Conservation (phyloP, 2,888 invertebrate species). For the Acrobasis repandana region DNA sequence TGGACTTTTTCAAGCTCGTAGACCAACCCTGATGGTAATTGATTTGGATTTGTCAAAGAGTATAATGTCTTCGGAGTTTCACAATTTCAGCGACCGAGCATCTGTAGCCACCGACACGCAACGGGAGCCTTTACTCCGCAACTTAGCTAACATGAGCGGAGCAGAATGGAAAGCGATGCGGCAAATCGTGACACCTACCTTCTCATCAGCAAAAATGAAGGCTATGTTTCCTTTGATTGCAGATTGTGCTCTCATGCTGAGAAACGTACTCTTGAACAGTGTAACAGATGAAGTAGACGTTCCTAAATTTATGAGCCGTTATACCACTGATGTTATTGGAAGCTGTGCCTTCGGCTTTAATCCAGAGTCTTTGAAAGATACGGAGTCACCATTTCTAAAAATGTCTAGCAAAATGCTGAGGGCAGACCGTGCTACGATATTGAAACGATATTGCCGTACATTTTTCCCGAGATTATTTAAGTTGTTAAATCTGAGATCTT, state of each 20-base stretch:
- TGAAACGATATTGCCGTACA: constrained; percentile 71
- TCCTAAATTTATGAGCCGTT: constrained; percentile 65
- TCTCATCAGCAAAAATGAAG: constrained; percentile 78
- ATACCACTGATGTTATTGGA: constrained; percentile 75
- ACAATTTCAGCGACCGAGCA: constrained; percentile 67
- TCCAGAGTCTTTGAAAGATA: constrained; percentile 64
- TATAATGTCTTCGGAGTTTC: constrained; percentile 64
- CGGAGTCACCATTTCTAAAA: constrained; percentile 68
- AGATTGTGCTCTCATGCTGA: constrained; percentile 65
- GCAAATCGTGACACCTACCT: constrained; percentile 73
- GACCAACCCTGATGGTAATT: constrained; percentile 70
- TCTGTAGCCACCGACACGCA: constrained; percentile 69
- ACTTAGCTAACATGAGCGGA: constrained; percentile 76
- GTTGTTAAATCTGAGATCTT: constrained; percentile 68
- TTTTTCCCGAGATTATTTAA: constrained; percentile 72
- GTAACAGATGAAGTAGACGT: constrained; percentile 59
- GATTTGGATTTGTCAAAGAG: constrained; percentile 68
- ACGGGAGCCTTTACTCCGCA: constrained; percentile 72
- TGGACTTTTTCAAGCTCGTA: constrained; percentile 74
- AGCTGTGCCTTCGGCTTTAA: constrained; percentile 76
- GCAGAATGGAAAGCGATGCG: constrained; percentile 75
- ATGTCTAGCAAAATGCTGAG: constrained; percentile 77
- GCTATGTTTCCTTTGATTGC: constrained; percentile 75
- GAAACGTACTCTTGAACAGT: constrained; percentile 50
- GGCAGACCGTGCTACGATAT: constrained; percentile 57